Percentiles rank a stretch among this genome's conserved stretches.
Evolutionary conservation across 2,888 invertebrate genomes (phyloP).

Genomic region (Drosophila histrio): DNA sequence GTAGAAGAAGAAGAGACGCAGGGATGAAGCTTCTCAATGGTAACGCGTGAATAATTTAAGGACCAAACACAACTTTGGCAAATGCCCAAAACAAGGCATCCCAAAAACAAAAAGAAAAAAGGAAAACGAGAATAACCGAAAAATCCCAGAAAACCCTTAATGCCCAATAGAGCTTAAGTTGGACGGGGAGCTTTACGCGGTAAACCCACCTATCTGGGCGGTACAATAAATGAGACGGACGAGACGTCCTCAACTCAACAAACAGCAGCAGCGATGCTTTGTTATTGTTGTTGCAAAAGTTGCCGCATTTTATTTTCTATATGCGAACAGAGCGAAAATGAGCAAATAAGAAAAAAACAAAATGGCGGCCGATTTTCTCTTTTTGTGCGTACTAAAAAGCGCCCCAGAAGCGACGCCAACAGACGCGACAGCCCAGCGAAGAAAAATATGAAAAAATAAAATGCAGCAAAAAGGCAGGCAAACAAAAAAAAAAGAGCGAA

Average conservation of each 20-base stretch:
- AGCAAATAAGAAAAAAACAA: slow-evolving; percentile 78
- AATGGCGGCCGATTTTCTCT: slow-evolving; percentile 80
- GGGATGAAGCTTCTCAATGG: slow-evolving; percentile 34
- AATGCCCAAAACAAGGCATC: slow-evolving; percentile 52
- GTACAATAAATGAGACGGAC: slow-evolving; percentile 54
- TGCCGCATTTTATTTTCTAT: slow-evolving; percentile 79
- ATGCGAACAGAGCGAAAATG: slow-evolving; percentile 74
- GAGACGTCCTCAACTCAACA: slow-evolving; percentile 51
- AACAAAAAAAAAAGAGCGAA: slow-evolving; percentile 32
- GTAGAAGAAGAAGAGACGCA: not conserved
- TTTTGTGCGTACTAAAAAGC: slow-evolving; percentile 78
- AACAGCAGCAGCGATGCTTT: slow-evolving; percentile 54
- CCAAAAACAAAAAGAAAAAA: slow-evolving; percentile 18
- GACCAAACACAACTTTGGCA: slow-evolving; percentile 57
- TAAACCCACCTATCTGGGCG: slow-evolving; percentile 14
- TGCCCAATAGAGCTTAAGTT: slow-evolving; percentile 75
- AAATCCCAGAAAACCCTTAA: slow-evolving; percentile 70
- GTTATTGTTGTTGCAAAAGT: slow-evolving; percentile 51
- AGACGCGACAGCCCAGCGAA: slow-evolving; percentile 50
- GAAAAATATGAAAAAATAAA: slow-evolving; percentile 77
- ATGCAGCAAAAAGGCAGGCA: slow-evolving; percentile 54
- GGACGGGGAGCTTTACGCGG: slow-evolving; percentile 26
- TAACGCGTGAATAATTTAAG: slow-evolving; percentile 75
- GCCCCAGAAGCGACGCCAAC: slow-evolving; percentile 57
- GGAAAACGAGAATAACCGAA: slow-evolving; percentile 5